Evolutionary conservation across 1,140 invertebrate species (phyloP), one percentile per base, ranked within the genome.

Genomic region (Ostrea edulis): DNA sequence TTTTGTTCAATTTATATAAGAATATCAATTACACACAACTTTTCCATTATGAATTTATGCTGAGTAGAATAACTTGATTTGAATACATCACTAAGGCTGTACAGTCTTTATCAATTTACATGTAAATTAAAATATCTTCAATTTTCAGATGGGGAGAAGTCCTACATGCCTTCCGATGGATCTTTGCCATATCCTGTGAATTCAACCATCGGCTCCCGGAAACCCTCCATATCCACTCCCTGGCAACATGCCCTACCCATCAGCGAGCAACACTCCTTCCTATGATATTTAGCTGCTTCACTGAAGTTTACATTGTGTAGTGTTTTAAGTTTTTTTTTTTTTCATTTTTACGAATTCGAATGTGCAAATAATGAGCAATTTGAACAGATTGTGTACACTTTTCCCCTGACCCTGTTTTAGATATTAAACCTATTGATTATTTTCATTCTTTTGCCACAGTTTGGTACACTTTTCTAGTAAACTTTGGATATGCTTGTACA

Each of bases 181-280:
- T 77, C 68, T 35, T 25, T 35, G 25, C 68, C 68, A 8, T 77
- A 77, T 29, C 68, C 68, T 4, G 5, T 62, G n/a, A 17, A 62
- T 20, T 17, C 65, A 20, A 20, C 68, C 29, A 25, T 14, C 11
- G 8, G 68, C 25, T 14, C 68, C 68, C 35, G 68, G 68, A 22
- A 77, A 77, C 29, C 2, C 68, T 0, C 68, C 68, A 2, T 77
- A 77, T 25, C 68, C 68, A 77, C 68, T 25, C 11, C 7, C 29
- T 3, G 68, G 68, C 9, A 77, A 77, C 68, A 77, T 77, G 68
- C 68, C 68, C 11, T 77, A 77, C 25, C 68, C 68, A 77, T 25
- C 68, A 77, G 2, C 35, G 2, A 77, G 29, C 68, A 77, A 29
- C 14, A 5, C 68, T 77, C 68, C 68, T 11, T 35, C 25, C 25